Base-by-base conservation (phyloP, 92 coral and sea anemone species). In the Metridium senile region DNA sequence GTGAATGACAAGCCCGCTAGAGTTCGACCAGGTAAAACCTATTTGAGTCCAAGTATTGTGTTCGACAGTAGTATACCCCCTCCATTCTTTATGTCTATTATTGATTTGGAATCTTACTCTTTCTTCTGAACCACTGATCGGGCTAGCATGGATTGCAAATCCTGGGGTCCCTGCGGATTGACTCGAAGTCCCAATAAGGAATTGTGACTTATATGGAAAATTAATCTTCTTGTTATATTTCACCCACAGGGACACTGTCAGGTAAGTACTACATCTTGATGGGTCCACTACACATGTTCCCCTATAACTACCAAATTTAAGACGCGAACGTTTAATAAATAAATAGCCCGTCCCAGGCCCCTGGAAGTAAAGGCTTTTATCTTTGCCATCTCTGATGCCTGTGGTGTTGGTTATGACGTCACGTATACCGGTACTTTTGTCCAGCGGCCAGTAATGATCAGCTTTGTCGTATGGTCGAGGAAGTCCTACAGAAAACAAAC, bases 181-280 rank as follows among this genome's bases (percentile, higher is more conserved):
- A 25, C 78, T 73, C 23, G 89, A 72, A 0, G 97, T 91, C 17
- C 97, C 97, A 4, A 85, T 26, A 20, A 89, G 58, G 20, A 85
- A 86, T 66, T 86, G 79, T 53, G 62, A 71, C 52, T 66, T 80
- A 47, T 66, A 68, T 9, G 0, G 66, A 46, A 58, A 49, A 19
- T 72, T 72, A 26, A 66, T 66, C 27, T 68, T 61, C 30, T 58
- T 64, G 19, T 77, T 20, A 58, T 91, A 91, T 62, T 77, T 82
- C 49, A 91, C 29, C 97, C 97, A 91, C 20, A 88, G 79, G 57
- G 86, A 86, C 27, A 91, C 90, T 26, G 91, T 91, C 64, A 91
- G 58, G 0, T 78, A 70, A 18, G 70, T 28, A 16, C 66, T 53
- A 31, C 97, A 91, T 71, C 34, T 21, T 66, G 53, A 25, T 16